phyloP scores from a whole-genome alignment of 2,888 invertebrate species.

The Heteromyza rotundicornis region DNA sequence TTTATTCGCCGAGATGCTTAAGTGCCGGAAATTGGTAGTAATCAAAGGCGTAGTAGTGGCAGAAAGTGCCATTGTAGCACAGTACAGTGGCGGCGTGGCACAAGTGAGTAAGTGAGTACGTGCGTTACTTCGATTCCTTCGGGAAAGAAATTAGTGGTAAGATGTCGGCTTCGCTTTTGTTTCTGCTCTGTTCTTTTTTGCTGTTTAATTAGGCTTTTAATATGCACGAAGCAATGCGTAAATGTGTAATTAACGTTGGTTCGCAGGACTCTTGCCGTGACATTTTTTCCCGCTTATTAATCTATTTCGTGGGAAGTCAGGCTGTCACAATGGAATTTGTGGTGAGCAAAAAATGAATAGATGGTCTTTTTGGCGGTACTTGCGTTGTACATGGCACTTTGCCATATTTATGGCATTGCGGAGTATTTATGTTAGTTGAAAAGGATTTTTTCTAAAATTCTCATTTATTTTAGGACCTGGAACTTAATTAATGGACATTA shows the following conservation, averaged over 20 bases:
- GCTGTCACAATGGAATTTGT: not conserved
- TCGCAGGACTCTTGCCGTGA: not conserved
- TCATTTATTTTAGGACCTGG: too few species aligned
- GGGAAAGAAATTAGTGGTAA: not conserved
- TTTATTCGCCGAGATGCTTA: not conserved
- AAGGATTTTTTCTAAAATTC: too few species aligned
- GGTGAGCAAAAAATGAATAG: too few species aligned
- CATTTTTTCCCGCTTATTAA: not conserved
- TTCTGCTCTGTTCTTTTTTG: constrained; percentile 11
- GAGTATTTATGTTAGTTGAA: too few species aligned
- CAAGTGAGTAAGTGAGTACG: not conserved
- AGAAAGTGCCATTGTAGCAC: not conserved
- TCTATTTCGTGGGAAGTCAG: not conserved
- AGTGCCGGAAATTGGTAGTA: not conserved
- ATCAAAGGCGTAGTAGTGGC: not conserved
- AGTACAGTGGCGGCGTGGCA: not conserved
- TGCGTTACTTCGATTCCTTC: too few species aligned
- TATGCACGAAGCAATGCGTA: constrained; percentile 49
- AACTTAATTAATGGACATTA: too few species aligned
- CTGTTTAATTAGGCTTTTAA: constrained; percentile 50
- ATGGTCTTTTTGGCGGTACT: too few species aligned
- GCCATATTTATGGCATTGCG: too few species aligned
- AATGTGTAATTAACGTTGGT: constrained; percentile 44
- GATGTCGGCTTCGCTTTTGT: not conserved
- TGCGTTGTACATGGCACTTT: too few species aligned